phyloP scores from a whole-genome alignment of 2,113 vertebrate genomes.

The Dolichallabes microphthalmus region DNA sequence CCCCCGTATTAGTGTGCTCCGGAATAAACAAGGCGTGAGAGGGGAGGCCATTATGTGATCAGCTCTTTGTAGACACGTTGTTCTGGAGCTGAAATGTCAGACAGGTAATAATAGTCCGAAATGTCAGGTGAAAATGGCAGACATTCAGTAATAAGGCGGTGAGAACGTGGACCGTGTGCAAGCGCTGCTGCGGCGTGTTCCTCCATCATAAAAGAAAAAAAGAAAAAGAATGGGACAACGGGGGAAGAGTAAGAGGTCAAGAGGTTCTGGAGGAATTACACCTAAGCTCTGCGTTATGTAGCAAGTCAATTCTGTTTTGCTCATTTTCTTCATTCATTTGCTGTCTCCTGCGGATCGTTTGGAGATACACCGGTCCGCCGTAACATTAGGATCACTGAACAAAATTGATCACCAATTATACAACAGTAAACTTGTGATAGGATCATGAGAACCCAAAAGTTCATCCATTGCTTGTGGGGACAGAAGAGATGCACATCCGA shows the following conservation, averaged over 20 bases:
- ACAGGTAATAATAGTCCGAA: slow-evolving; percentile 64
- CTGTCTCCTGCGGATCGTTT: neutral
- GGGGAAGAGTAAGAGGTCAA: neutral
- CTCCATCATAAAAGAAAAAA: slow-evolving; percentile 12
- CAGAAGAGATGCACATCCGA: too few species aligned
- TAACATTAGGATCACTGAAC: too few species aligned
- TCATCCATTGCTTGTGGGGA: too few species aligned
- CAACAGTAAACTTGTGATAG: too few species aligned
- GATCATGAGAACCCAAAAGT: too few species aligned
- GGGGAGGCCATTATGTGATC: slow-evolving; percentile 50
- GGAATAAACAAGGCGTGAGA: slow-evolving; percentile 50
- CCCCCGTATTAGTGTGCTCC: slow-evolving; percentile 45
- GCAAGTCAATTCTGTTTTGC: neutral
- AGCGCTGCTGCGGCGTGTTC: neutral
- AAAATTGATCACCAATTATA: too few species aligned
- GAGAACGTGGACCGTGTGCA: slow-evolving; percentile 34
- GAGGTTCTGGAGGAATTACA: neutral
- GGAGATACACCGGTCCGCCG: neutral
- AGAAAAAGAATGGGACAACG: neutral
- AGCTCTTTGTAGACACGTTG: slow-evolving; percentile 49
- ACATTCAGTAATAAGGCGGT: slow-evolving; percentile 52
- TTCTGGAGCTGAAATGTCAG: slow-evolving; percentile 54
- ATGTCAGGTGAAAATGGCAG: slow-evolving; percentile 64
- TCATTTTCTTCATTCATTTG: neutral
- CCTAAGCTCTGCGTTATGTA: neutral